Evolutionary conservation across 1,140 invertebrate species (phyloP), one percentile per base, ranked within the genome.

Genomic region (Probaryconus sp.): DNA sequence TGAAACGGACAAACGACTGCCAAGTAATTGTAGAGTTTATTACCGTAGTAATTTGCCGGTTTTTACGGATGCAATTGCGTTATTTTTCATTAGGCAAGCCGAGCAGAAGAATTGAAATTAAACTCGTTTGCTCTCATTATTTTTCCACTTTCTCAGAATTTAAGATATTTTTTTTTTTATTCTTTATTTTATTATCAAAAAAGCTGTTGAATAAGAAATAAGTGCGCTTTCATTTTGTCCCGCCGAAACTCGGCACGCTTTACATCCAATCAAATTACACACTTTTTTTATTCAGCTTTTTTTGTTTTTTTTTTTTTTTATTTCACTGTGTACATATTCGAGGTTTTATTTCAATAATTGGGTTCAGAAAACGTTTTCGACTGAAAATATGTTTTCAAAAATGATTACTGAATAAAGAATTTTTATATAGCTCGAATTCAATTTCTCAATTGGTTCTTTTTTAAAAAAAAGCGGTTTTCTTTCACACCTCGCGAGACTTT

Each of bases 11-110:
- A 61, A 76, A 76, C 50, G 63, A 10, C 56, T 55, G 60, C 20
- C 43, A 53, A 73, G 68, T 76, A 79, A 73, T 79, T 76, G 63
- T 63, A 67, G 35, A 71, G 60, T 79, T 75, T 76, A 79, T 79
- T 70, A 64, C 68, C 24, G 37, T 38, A 63, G 55, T 76, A 76
- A 79, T 76, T 73, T 76, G 58, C 48, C 50, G 45, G 68, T 73
- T 73, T 73, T 73, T 73, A 67, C 60, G 58, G 51, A 63, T 37
- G 73, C 47, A 60, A 76, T 73, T 76, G 72, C 69, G 42, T 79
- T 78, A 74, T 76, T 76, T 78, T 72, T 78, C 58, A 78, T 73
- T 72, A 78, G 43, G 11, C 47, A 42, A 50, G 38, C 28, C 24
- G 1, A 18, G 26, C 26, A 40, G 35, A 64, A 56, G 64, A 61